phyloP scores from a whole-genome alignment of 1,140 invertebrate genomes.

The Manduca sexta region DNA sequence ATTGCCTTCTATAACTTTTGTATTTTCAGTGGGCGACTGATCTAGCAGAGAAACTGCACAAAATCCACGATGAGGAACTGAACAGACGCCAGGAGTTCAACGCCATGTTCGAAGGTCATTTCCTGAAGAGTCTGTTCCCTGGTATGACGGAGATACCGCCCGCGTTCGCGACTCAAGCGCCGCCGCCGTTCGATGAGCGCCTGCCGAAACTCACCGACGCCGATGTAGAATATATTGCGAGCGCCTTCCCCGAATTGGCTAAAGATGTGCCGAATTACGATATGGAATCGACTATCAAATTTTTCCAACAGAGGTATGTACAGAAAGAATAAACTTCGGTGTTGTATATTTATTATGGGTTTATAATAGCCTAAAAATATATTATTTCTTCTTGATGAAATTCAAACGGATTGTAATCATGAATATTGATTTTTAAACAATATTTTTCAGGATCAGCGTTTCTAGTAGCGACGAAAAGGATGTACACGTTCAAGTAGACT shows the following conservation, averaged over 20 bases:
- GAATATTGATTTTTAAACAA: no score
- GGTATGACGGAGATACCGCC: slow-evolving; percentile 91
- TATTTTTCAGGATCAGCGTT: slow-evolving; percentile 36
- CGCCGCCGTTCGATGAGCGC: slow-evolving; percentile 81
- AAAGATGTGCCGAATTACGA: slow-evolving; percentile 75
- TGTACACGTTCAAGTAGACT: slow-evolving; percentile 49
- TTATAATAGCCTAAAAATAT: no score
- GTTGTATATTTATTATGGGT: no score
- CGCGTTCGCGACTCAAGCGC: slow-evolving; percentile 86
- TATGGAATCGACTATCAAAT: slow-evolving; percentile 80
- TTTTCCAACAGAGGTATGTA: slow-evolving; percentile 76
- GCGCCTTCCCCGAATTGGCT: slow-evolving; percentile 47
- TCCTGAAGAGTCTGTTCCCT: slow-evolving; percentile 88
- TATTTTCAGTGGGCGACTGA: slow-evolving; percentile 81
- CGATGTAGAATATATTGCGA: slow-evolving; percentile 50
- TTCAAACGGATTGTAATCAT: no score
- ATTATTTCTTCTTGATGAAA: no score
- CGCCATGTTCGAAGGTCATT: slow-evolving; percentile 86
- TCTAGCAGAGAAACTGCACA: slow-evolving; percentile 82
- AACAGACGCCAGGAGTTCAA: slow-evolving; percentile 82
- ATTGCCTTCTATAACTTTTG: no score
- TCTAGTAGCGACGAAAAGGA: slow-evolving; percentile 45
- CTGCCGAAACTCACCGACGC: slow-evolving; percentile 78
- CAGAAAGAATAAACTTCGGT: neutral
- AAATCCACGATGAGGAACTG: slow-evolving; percentile 86